A percentile compares a stretch with the other conserved stretches of the same genome.
Evolutionary conservation across 2,888 invertebrate genomes (phyloP).

Genomic region (Synergus japonicus): DNA sequence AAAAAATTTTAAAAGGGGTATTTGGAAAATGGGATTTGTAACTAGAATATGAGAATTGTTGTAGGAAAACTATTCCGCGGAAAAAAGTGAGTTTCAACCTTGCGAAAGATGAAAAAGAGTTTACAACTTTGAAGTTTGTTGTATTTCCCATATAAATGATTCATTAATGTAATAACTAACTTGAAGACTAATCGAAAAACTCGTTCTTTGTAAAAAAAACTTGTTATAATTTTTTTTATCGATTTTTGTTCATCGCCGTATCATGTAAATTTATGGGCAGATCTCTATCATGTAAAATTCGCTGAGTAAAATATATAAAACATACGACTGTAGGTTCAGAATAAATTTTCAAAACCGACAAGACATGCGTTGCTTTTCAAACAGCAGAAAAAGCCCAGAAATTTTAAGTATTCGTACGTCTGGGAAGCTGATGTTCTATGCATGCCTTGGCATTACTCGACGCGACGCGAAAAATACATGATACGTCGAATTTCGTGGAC

Average conservation of each 20-base stretch:
- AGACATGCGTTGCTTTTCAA: constrained; percentile 41
- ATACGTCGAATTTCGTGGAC: constrained; percentile 36
- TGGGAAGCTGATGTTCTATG: constrained; percentile 31
- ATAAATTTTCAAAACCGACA: constrained; percentile 20
- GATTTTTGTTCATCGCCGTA: not conserved
- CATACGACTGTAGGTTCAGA: constrained; percentile 21
- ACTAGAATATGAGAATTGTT: no score
- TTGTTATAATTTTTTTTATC: no score
- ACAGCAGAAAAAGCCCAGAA: constrained; percentile 35
- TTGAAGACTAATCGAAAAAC: no score
- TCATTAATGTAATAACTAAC: no score
- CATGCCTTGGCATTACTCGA: constrained; percentile 22
- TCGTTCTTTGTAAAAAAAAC: no score
- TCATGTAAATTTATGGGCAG: constrained; percentile 28
- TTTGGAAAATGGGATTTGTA: no score
- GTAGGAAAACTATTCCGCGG: no score
- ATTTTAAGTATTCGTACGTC: constrained; percentile 31
- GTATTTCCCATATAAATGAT: no score
- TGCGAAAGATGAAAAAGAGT: no score
- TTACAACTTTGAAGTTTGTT: no score
- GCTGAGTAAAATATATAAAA: constrained; percentile 10
- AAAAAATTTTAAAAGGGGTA: no score
- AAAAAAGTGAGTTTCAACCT: no score
- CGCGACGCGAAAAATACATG: constrained; percentile 37
- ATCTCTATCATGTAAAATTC: constrained; percentile 18